Base-by-base conservation (phyloP, 1,140 invertebrate species). In the Cydia strobilella region DNA sequence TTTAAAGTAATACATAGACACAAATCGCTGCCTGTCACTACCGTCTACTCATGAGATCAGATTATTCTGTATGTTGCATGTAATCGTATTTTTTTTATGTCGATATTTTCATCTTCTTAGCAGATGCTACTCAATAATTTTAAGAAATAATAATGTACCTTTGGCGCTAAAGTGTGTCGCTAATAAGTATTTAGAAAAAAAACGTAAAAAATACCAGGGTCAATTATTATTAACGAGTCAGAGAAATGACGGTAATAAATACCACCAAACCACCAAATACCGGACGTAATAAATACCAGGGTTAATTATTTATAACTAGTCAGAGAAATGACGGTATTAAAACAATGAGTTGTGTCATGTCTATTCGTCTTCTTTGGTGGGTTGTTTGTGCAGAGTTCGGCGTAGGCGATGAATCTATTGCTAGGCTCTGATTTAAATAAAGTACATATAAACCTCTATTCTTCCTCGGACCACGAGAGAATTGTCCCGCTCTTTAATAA, bases 401-500 rank as follows among this genome's bases (percentile, higher is more conserved):
- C 54, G 20, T 23, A 59, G 54, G 54, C 54, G 20, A 59, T 59
- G 54, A n/a, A 23, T 59, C 54, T 59, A 59, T 23, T 1, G 54
- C 54, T 59, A 59, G 54, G 54, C 54, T 59, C 54, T 51, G 48
- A 51, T 51, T n/a, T 18, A 23, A 59, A 0, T 20, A 23, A 59
- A 59, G n/a, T 7, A 59, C 54, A 59, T 59, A 59, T 59, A 59
- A 59, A 59, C 54, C 54, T 59, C 54, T 59, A 59, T 20, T 59
- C n/a, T 23, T 59, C 54, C 20, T 59, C 54, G 54, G 54, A 59
- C 54, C 54, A 59, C 18, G 54, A 59, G 54, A 59, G 54, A 3
- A 59, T 59, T 59, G 54, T 59, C 54, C 54, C 54, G 54, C 54
- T 59, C 54, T 59, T 59, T 59, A 59, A 59, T 59, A 59, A 59